Percentiles rank a stretch among this genome's conserved stretches.
Evolutionary conservation across 35 echinoderm and acorn worm genomes (phyloP).

Genomic region (Amphiura filiformis): DNA sequence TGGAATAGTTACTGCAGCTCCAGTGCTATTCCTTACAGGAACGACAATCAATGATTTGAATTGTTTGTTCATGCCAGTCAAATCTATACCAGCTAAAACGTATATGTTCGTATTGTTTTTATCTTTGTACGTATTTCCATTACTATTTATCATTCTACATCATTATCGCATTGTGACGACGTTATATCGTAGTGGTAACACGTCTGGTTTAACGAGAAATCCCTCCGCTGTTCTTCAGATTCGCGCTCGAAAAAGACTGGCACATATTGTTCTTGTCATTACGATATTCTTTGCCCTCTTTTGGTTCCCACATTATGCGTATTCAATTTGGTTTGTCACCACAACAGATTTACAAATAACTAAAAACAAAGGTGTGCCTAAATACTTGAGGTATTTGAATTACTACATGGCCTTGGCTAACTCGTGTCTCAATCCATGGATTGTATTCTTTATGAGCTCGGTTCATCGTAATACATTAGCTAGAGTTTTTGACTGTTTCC

Average conservation of each 20-base stretch:
- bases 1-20: neutral
- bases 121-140: neutral
- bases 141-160: neutral
- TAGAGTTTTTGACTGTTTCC: neutral
- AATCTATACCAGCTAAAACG: neutral
- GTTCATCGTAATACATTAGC: slow-evolving; percentile 35
- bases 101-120: neutral
- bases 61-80: neutral
- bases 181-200: neutral
- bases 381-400: neutral
- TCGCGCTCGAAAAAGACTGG: slow-evolving; percentile 60
- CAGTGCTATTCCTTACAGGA: neutral
- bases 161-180: neutral
- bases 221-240: slow-evolving; percentile 32
- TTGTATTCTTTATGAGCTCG: slow-evolving; percentile 75
- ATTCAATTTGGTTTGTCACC: slow-evolving; percentile 40
- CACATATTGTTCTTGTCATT: slow-evolving; percentile 59
- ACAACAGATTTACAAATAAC: neutral
- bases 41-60: neutral
- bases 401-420: slow-evolving; percentile 16
- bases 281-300: slow-evolving; percentile 76
- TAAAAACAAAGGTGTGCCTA: neutral
- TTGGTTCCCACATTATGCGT: slow-evolving; percentile 83
- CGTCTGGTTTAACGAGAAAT: neutral
- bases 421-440: slow-evolving; percentile 50